phyloP scores from a whole-genome alignment of 2,888 invertebrate species.

The Acanthosepion pharaonis region DNA sequence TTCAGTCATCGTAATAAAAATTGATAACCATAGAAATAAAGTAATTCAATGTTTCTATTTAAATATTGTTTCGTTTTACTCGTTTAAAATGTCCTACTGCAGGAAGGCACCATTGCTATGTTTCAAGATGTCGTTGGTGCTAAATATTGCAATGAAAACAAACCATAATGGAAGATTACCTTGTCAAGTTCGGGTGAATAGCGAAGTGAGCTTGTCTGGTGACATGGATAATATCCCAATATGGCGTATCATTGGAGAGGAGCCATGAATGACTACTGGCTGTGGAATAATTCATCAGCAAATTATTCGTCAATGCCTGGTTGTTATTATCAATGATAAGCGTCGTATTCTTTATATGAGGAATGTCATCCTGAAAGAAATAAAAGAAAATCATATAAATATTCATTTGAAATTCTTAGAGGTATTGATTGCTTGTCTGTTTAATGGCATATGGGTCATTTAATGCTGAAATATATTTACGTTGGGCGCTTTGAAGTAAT shows the following conservation, averaged over 20 bases:
- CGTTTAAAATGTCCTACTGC: too few species aligned
- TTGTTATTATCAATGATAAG: conserved; percentile 62
- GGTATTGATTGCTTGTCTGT: too few species aligned
- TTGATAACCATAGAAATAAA: too few species aligned
- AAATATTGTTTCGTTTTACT: too few species aligned
- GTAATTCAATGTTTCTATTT: too few species aligned
- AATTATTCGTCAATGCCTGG: conserved; percentile 49
- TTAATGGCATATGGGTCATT: too few species aligned
- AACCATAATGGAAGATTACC: conserved; percentile 49
- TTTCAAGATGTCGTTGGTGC: too few species aligned
- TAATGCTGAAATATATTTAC: too few species aligned
- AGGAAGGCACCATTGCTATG: too few species aligned
- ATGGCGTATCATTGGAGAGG: conserved; percentile 53
- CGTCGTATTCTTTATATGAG: conserved; percentile 59
- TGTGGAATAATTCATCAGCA: conserved; percentile 45
- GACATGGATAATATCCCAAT: conserved; percentile 57
- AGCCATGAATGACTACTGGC: conserved; percentile 59
- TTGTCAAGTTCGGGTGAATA: conserved; percentile 55
- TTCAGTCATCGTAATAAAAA: too few species aligned
- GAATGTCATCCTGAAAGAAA: conserved; percentile 56
- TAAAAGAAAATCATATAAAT: conserved; percentile 18
- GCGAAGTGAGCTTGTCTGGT: conserved; percentile 59
- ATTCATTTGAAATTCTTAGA: too few species aligned
- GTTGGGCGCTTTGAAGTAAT: too few species aligned
- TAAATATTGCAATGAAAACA: not conserved